These are phyloP conservation scores for Turritopsis rubra DNA, from an alignment of 30 jellyfish, hydroid and myxozoan species.

Conservation along the genomic window DNA sequence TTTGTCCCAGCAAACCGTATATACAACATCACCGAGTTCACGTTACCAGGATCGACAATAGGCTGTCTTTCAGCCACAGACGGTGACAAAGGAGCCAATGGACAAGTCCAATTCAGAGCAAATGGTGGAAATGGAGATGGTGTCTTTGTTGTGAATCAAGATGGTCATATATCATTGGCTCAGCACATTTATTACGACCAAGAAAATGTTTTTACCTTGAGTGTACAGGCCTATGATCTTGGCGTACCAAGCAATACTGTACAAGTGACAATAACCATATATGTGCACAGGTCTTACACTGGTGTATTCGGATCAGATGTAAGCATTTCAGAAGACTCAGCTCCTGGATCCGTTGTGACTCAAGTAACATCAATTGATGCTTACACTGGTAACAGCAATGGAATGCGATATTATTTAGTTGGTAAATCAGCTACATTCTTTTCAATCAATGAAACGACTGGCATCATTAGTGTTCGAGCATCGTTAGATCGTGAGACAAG, in stretches of 20 bases:
- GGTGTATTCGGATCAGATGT: neutral
- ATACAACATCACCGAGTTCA: slow-evolving; percentile 65
- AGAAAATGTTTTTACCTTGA: slow-evolving; percentile 34
- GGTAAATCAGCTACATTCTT: slow-evolving; percentile 32
- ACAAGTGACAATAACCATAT: slow-evolving; percentile 39
- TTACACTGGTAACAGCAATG: neutral
- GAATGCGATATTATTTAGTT: slow-evolving; percentile 24
- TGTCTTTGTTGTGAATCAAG: slow-evolving; percentile 44
- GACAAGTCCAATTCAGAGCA: slow-evolving; percentile 42
- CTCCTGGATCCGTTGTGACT: slow-evolving; percentile 14
- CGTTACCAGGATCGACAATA: slow-evolving; percentile 59
- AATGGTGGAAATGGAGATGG: slow-evolving; percentile 49
- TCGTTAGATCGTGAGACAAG: slow-evolving; percentile 47
- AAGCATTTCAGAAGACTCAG: neutral
- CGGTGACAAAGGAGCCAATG: slow-evolving; percentile 53
- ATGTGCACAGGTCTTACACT: slow-evolving; percentile 46
- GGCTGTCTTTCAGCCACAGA: slow-evolving; percentile 61
- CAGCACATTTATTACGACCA: slow-evolving; percentile 34
- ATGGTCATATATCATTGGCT: slow-evolving; percentile 49
- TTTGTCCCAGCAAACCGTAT: slow-evolving; percentile 22
- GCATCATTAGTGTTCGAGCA: slow-evolving; percentile 25
- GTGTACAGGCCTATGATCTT: slow-evolving; percentile 48
- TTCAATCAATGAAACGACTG: slow-evolving; percentile 37
- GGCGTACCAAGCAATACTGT: slow-evolving; percentile 44
- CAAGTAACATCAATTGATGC: slow-evolving; percentile 22